Percentiles rank a stretch among this genome's conserved stretches.
Conservation (phyloP, 2,888 invertebrate genomes). For the Luffia ferchaultella region DNA sequence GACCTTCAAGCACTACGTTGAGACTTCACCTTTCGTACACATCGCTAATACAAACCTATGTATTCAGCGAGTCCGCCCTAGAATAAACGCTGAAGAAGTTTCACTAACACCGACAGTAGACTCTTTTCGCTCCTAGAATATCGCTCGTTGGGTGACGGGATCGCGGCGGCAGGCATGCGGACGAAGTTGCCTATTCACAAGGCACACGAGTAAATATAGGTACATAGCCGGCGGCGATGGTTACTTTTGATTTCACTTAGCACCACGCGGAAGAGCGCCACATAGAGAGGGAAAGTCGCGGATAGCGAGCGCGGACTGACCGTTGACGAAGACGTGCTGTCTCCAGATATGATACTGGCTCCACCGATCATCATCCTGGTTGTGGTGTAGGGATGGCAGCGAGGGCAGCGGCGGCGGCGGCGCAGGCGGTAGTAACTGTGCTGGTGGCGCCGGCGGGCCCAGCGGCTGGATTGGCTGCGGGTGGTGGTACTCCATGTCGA, state of each 20-base stretch:
- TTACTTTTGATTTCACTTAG: not conserved
- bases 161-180: too few species aligned
- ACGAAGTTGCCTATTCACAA: too few species aligned
- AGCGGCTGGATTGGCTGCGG: constrained; percentile 61
- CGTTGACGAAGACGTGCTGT: constrained; percentile 82
- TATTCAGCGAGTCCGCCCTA: too few species aligned
- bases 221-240: not conserved
- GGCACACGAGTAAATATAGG: not conserved
- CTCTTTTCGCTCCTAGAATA: too few species aligned
- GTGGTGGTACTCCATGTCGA: constrained; percentile 59
- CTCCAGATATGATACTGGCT: constrained; percentile 82
- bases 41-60: too few species aligned
- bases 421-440: constrained; percentile 61
- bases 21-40: too few species aligned
- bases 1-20: too few species aligned
- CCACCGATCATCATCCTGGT: constrained; percentile 72
- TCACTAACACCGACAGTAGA: too few species aligned
- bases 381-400: constrained; percentile 69
- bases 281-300: constrained; percentile 19
- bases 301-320: constrained; percentile 53
- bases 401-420: constrained; percentile 70
- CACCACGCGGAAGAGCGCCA: not conserved
- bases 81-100: too few species aligned
- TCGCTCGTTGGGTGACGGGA: too few species aligned
- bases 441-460: constrained; percentile 51